phyloP scores from a whole-genome alignment of 37 sponge, comb jelly and placozoan species.

The Halichondria panicea region DNA sequence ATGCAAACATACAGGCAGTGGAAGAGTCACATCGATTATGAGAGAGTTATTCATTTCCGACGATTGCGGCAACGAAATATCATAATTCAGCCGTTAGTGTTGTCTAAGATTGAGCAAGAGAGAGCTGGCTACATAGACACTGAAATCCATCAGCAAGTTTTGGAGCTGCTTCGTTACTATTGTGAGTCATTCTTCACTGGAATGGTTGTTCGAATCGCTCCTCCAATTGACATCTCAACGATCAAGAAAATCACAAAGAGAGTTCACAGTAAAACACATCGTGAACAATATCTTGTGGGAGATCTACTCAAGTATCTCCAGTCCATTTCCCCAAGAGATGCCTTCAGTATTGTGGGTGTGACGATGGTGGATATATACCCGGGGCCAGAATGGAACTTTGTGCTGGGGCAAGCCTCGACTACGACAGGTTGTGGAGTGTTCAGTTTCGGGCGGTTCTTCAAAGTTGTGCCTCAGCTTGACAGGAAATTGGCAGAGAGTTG shows the following conservation, averaged over 20 bases:
- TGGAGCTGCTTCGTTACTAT: conserved; percentile 37
- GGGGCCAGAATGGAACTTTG: conserved; percentile 85
- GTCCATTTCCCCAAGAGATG: conserved; percentile 10
- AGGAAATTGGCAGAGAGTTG: neutral
- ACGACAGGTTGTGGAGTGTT: conserved; percentile 73
- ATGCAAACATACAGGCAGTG: conserved; percentile 59
- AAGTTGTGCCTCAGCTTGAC: neutral
- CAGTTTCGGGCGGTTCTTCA: conserved; percentile 74
- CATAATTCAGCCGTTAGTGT: conserved; percentile 58
- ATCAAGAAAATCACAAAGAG: conserved; percentile 38
- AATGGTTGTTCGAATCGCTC: conserved; percentile 49
- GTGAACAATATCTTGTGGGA: conserved; percentile 49
- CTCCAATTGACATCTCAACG: conserved; percentile 29
- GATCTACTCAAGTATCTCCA: conserved; percentile 44
- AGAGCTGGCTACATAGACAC: conserved; percentile 10
- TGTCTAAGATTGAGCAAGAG: neutral
- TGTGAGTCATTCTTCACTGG: conserved; percentile 60
- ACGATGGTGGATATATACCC: conserved; percentile 87
- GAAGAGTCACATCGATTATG: conserved; percentile 41
- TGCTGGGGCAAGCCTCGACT: conserved; percentile 80
- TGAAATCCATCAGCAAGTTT: conserved; percentile 7
- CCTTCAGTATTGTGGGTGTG: conserved; percentile 61
- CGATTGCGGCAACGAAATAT: conserved; percentile 41
- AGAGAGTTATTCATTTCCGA: conserved; percentile 39
- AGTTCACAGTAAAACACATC: conserved; percentile 48